A percentile compares a stretch with the other conserved stretches of the same genome.
Conservation (phyloP, 2,113 vertebrate genomes). For the Hemicordylus capensis region DNA sequence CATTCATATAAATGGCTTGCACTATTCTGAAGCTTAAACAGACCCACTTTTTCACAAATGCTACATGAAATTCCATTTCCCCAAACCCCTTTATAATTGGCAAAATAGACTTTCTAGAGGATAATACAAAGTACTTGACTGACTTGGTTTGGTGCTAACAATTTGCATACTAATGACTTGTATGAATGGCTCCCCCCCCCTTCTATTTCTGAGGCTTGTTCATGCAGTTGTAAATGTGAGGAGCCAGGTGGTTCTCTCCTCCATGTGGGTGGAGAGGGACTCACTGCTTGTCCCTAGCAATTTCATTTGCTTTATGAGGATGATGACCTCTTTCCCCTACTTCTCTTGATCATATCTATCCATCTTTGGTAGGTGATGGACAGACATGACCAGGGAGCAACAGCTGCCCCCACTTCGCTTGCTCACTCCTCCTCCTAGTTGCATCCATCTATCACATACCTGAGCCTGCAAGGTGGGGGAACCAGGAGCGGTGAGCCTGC, state of each 20-base stretch:
- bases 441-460: too few species aligned
- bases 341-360: too few species aligned
- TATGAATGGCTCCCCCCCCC: neutral
- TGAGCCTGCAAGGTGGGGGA: too few species aligned
- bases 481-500: too few species aligned
- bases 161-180: neutral
- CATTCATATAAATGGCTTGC: slow-evolving; percentile 16
- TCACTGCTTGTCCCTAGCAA: neutral
- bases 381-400: too few species aligned
- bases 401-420: too few species aligned
- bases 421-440: too few species aligned
- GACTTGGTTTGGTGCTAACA: neutral
- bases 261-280: too few species aligned
- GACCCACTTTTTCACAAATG: neutral
- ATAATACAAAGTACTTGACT: neutral
- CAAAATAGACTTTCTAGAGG: neutral
- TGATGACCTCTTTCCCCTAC: too few species aligned
- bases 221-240: neutral
- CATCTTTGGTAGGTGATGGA: too few species aligned
- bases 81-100: neutral
- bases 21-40: slow-evolving; percentile 22
- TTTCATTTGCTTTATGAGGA: too few species aligned
- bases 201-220: neutral
- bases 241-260: too few species aligned
- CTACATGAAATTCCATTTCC: neutral